Evolutionary conservation across 1,140 invertebrate species (phyloP).

Genomic region (Coptotermes formosanus): DNA sequence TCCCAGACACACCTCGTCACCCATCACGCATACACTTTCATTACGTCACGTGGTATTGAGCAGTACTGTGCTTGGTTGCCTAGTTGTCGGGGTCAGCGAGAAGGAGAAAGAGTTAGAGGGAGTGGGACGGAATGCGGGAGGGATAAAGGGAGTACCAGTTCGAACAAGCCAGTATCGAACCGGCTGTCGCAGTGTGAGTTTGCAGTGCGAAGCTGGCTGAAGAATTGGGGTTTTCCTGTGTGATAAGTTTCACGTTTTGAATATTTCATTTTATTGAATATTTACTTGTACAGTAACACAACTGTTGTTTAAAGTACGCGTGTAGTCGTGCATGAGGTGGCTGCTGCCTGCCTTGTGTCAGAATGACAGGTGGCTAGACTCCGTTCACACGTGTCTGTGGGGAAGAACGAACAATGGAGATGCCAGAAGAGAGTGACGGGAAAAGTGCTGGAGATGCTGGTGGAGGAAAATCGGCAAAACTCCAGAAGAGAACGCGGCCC

Average conservation of each 20-base stretch:
- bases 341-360: neutral
- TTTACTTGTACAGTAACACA: too few relatives aligned
- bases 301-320: neutral
- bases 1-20: neutral
- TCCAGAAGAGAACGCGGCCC: neutral
- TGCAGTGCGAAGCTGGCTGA: neutral
- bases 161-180: slow-evolving; percentile 51
- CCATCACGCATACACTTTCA: neutral
- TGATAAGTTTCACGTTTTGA: too few relatives aligned
- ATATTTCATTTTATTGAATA: too few relatives aligned
- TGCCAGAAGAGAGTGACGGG: slow-evolving; percentile 28
- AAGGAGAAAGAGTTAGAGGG: slow-evolving; percentile 17
- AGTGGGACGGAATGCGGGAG: slow-evolving; percentile 32
- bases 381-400: slow-evolving; percentile 33
- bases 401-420: slow-evolving; percentile 33
- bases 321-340: neutral
- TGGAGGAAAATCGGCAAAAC: slow-evolving; percentile 29
- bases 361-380: neutral
- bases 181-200: slow-evolving; percentile 43
- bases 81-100: slow-evolving; percentile 21
- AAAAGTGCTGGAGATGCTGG: slow-evolving; percentile 40
- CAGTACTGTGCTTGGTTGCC: neutral
- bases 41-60: slow-evolving; percentile 11
- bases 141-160: slow-evolving; percentile 29
- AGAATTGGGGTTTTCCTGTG: neutral